These are phyloP conservation scores for Lamellibrachia columna DNA, from an alignment of 2,888 invertebrate species.

Conservation along the genomic window DNA sequence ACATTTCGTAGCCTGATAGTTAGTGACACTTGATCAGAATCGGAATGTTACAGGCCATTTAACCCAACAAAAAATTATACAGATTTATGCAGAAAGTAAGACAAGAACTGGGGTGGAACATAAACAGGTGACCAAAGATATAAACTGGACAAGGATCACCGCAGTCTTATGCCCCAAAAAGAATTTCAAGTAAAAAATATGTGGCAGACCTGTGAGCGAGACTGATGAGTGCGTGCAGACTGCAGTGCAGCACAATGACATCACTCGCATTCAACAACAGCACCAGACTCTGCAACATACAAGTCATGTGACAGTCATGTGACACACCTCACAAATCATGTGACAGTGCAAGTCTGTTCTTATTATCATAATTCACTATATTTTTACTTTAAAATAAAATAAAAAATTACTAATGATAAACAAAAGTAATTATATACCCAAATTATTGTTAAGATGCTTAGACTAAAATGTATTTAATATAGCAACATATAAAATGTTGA, in stretches of 20 bases:
- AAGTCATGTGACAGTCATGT: conserved; percentile 10
- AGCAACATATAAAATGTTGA: too few species aligned
- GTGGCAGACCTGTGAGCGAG: conserved; percentile 59
- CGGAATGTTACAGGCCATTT: too few species aligned
- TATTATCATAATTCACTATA: too few species aligned
- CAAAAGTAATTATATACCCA: background rate
- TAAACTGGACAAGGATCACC: too few species aligned
- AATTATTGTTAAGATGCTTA: background rate
- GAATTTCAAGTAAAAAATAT: background rate
- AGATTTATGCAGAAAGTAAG: too few species aligned
- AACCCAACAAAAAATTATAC: too few species aligned
- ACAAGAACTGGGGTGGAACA: too few species aligned
- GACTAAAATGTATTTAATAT: background rate
- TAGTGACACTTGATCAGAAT: too few species aligned
- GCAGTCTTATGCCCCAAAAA: too few species aligned
- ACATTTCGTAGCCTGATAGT: too few species aligned
- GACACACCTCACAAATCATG: background rate
- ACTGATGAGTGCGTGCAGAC: conserved; percentile 60
- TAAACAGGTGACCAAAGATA: too few species aligned
- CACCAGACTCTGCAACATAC: conserved; percentile 41
- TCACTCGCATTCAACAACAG: conserved; percentile 59
- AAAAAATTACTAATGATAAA: background rate
- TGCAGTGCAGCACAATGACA: conserved; percentile 62
- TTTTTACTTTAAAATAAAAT: background rate
- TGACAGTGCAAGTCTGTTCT: background rate